Conservation (phyloP, 2,888 invertebrate species). For the Sepiola atlantica region DNA sequence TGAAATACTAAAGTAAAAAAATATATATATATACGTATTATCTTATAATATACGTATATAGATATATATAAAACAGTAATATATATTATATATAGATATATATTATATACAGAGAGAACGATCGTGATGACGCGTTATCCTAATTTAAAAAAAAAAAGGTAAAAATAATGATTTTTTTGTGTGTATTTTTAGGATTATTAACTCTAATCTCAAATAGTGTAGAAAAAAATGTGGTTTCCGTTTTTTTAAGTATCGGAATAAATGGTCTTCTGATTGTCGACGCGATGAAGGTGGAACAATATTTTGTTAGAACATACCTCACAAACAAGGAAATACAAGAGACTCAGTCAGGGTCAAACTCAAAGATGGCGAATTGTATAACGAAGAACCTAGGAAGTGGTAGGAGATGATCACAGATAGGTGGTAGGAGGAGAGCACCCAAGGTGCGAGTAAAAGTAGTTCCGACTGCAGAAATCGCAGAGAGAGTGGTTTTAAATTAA, state of each 20-base stretch:
- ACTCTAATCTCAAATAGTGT: not conserved
- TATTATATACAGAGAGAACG: not conserved
- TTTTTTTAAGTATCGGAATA: not conserved
- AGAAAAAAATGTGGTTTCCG: not conserved
- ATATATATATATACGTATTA: too few relatives aligned
- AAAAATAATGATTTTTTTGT: not conserved
- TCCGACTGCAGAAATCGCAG: not conserved
- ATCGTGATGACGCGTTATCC: conserved; percentile 1
- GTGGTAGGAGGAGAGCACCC: not conserved
- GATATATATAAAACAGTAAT: too few relatives aligned
- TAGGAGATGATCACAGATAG: not conserved
- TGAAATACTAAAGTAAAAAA: too few relatives aligned
- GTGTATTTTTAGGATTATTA: not conserved
- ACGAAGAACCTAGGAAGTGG: not conserved
- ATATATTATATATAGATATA: not conserved
- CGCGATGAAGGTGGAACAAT: conserved; percentile 23
- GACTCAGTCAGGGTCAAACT: conserved; percentile 32
- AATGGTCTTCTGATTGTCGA: not conserved
- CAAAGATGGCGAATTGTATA: conserved; percentile 32
- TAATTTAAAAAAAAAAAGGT: not conserved
- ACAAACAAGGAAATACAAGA: conserved; percentile 32
- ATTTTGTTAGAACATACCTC: conserved; percentile 32
- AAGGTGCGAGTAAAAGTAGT: not conserved
- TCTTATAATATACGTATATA: too few relatives aligned
- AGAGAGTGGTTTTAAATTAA: not conserved